Percentiles rank a stretch among this genome's conserved stretches.
phyloP scores from a whole-genome alignment of 1,140 invertebrate genomes.

The Oscheius sp. region DNA sequence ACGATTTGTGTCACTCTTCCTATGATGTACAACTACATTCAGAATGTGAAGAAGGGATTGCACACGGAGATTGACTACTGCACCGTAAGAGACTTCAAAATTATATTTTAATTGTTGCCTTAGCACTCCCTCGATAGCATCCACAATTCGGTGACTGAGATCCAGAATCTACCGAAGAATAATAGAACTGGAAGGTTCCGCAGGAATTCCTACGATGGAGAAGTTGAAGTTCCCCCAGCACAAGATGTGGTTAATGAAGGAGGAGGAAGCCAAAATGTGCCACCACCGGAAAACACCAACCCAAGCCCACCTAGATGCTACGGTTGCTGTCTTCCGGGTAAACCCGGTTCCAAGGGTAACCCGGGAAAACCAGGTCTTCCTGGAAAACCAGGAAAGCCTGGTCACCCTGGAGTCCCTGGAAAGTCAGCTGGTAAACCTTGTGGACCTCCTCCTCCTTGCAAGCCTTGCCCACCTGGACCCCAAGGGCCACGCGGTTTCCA shows the following conservation, averaged over 20 bases:
- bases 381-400: no score
- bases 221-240: no score
- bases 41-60: neutral
- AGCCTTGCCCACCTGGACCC: slow-evolving; percentile 11
- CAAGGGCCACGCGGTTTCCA: slow-evolving; percentile 11
- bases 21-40: neutral
- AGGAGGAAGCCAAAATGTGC: no score
- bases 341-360: no score
- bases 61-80: neutral
- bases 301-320: no score
- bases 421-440: slow-evolving; percentile 1
- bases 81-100: neutral
- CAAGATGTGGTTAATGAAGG: no score
- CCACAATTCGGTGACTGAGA: slow-evolving; percentile 19
- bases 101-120: neutral
- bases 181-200: no score
- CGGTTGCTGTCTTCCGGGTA: no score
- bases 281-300: no score
- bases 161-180: neutral
- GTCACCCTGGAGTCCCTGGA: neutral
- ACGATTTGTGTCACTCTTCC: neutral
- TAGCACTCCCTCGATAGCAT: slow-evolving; percentile 11
- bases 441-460: slow-evolving; percentile 6
- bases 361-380: slow-evolving; percentile 14
- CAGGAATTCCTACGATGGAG: no score